Evolutionary conservation across 2,113 vertebrate species (phyloP).

Genomic region (Hyperopisus bebe): DNA sequence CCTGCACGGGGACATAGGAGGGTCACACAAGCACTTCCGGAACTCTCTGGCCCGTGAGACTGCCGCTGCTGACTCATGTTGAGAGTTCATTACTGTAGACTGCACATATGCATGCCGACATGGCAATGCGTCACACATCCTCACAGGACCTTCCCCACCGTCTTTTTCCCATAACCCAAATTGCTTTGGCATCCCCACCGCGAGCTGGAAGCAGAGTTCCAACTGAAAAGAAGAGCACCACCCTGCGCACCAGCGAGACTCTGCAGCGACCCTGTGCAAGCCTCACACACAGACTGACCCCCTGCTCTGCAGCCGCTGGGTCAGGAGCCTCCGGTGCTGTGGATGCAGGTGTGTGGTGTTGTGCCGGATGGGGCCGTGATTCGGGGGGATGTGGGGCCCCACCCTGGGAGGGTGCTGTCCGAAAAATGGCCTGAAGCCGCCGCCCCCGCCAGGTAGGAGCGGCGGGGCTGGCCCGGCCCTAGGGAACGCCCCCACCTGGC

Average conservation of each 20-base stretch:
- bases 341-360: slow-evolving; percentile 93
- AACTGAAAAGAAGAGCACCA: background rate
- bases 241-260: background rate
- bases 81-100: background rate
- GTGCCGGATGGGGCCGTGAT: slow-evolving; percentile 67
- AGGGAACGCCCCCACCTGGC: slow-evolving; percentile 61
- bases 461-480: slow-evolving; percentile 52
- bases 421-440: slow-evolving; percentile 80
- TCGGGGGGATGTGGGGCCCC: slow-evolving; percentile 58
- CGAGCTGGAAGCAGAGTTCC: background rate
- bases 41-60: background rate
- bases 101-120: background rate
- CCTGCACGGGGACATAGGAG: slow-evolving; percentile 50
- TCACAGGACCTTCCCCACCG: background rate
- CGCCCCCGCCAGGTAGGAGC: slow-evolving; percentile 66
- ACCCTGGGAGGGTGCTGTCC: slow-evolving; percentile 63
- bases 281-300: slow-evolving; percentile 54
- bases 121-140: background rate
- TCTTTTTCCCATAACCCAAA: background rate
- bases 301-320: slow-evolving; percentile 83
- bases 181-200: background rate
- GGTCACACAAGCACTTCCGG: background rate
- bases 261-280: background rate
- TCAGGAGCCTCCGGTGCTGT: slow-evolving; percentile 84
- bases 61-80: background rate